Evolutionary conservation across 1,140 invertebrate genomes (phyloP).

Genomic region (Oppia nitens): DNA sequence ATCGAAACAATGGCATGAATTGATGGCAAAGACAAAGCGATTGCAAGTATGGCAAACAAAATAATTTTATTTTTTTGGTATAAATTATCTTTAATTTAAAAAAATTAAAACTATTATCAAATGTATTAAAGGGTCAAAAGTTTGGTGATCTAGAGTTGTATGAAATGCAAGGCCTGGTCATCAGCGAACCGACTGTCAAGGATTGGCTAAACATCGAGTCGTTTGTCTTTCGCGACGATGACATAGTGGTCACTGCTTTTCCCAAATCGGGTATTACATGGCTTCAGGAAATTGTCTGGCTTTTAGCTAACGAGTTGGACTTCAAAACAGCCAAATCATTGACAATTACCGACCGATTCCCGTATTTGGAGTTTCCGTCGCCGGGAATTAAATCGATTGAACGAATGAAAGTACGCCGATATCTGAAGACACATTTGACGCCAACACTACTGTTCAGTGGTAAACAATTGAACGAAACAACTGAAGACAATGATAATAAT

Average conservation of each 20-base stretch:
- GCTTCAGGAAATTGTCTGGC: slow-evolving; percentile 36
- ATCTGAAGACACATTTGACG: slow-evolving; percentile 35
- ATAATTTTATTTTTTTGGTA: neutral
- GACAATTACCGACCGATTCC: slow-evolving; percentile 32
- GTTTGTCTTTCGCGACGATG: slow-evolving; percentile 15
- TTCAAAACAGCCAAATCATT: slow-evolving; percentile 25
- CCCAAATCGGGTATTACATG: slow-evolving; percentile 30
- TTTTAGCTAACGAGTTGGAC: slow-evolving; percentile 29
- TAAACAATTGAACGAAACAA: no score
- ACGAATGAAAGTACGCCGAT: slow-evolving; percentile 25
- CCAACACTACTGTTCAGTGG: slow-evolving; percentile 27
- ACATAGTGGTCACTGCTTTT: slow-evolving; percentile 18
- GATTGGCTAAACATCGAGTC: slow-evolving; percentile 1
- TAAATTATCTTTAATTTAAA: neutral
- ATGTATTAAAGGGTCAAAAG: slow-evolving; percentile 6
- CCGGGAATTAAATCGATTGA: slow-evolving; percentile 29
- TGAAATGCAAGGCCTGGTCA: slow-evolving; percentile 12
- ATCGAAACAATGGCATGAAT: neutral
- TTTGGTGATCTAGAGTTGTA: slow-evolving; percentile 11
- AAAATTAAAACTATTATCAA: neutral
- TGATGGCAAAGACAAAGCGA: neutral
- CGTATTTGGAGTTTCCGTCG: slow-evolving; percentile 33
- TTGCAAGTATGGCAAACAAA: neutral
- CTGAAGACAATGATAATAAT: neutral
- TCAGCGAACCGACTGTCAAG: slow-evolving; percentile 13